A percentile compares a stretch with the other conserved stretches of the same genome.
phyloP scores from a whole-genome alignment of 2,113 vertebrate species.

The Melozone crissalis region DNA sequence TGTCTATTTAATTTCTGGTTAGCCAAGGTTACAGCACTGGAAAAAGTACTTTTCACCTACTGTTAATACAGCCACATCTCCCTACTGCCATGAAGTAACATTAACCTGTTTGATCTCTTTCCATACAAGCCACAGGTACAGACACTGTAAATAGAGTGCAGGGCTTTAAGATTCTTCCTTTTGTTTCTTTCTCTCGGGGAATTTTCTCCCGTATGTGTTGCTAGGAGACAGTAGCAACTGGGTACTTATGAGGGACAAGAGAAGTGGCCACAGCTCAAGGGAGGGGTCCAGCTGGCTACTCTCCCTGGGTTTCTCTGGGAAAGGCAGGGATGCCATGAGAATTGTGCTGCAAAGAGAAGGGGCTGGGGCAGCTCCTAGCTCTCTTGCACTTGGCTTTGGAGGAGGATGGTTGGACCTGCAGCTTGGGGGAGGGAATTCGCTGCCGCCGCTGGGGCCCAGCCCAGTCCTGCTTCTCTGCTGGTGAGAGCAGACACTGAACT shows the following conservation, averaged over 20 bases:
- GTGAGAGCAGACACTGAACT: too few relatives aligned
- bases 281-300: neutral
- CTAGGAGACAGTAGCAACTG: neutral
- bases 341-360: neutral
- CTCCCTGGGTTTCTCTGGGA: neutral
- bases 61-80: neutral
- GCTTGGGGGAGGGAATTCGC: neutral
- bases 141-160: neutral
- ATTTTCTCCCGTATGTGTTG: neutral
- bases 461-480: neutral
- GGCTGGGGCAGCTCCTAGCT: too few relatives aligned
- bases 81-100: neutral
- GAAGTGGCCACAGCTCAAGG: neutral
- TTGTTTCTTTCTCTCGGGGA: neutral
- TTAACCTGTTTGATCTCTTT: neutral
- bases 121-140: neutral
- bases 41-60: neutral
- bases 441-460: rapidly evolving
- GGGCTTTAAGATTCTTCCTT: neutral
- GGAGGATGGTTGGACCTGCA: neutral
- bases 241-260: neutral
- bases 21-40: neutral
- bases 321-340: neutral
- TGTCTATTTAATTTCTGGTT: neutral
- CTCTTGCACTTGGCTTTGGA: neutral